A percentile compares a stretch with the other conserved stretches of the same genome.
Conservation (phyloP, 2,797 vertebrate genomes). For the Moxostoma hubbsi region DNA sequence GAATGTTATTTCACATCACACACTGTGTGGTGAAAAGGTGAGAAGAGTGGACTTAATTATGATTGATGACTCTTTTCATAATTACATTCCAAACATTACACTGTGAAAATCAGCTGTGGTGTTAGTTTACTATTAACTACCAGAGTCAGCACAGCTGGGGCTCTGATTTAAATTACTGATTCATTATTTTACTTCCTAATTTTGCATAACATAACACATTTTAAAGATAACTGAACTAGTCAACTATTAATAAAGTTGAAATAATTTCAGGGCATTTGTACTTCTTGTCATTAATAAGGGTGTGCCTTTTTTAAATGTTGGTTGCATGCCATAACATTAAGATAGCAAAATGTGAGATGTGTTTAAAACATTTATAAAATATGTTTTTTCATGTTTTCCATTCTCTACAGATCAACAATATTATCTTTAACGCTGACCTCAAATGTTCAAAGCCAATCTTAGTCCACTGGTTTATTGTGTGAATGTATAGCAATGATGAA, state of each 20-base stretch:
- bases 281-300: slow-evolving; percentile 44
- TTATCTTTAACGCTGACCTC: slow-evolving; percentile 62
- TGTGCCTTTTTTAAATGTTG: background rate
- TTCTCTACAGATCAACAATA: slow-evolving; percentile 41
- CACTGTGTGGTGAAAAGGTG: slow-evolving; percentile 31
- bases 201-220: slow-evolving; percentile 25
- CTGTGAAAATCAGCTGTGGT: slow-evolving; percentile 31
- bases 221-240: slow-evolving; percentile 58
- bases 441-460: slow-evolving; percentile 70
- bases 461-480: slow-evolving; percentile 68
- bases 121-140: slow-evolving; percentile 37
- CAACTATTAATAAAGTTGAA: slow-evolving; percentile 58
- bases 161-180: slow-evolving; percentile 27
- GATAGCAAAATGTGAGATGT: background rate
- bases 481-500: slow-evolving; percentile 76
- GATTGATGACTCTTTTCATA: slow-evolving; percentile 49
- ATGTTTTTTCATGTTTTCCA: background rate
- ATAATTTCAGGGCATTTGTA: slow-evolving; percentile 12
- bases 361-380: too few relatives aligned
- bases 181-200: slow-evolving; percentile 24
- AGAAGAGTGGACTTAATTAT: slow-evolving; percentile 44
- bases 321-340: slow-evolving; percentile 20
- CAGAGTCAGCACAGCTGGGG: slow-evolving; percentile 31
- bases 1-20: slow-evolving; percentile 30
- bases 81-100: slow-evolving; percentile 51